Evolutionary conservation across 2,113 vertebrate genomes (phyloP).

Genomic region (Gasterosteus nipponicus): DNA sequence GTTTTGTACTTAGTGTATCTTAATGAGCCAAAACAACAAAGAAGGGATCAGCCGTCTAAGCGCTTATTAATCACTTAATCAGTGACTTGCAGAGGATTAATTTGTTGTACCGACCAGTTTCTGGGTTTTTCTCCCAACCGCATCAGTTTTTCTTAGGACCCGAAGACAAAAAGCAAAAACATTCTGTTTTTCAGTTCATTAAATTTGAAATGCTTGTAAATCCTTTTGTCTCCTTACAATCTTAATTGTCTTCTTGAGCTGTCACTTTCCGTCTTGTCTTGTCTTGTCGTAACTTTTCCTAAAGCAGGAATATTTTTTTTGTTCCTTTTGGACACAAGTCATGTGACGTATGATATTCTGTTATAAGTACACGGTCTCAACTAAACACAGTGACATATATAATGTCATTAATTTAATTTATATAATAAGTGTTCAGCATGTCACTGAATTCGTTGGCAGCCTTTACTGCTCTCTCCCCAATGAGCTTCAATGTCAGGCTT

Average conservation of each 20-base stretch:
- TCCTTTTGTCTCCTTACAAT: slow-evolving; percentile 3
- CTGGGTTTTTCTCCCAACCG: not conserved
- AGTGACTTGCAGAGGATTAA: slow-evolving; percentile 3
- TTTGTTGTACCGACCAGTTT: slow-evolving; percentile 7
- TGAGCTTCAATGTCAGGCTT: slow-evolving; percentile 36
- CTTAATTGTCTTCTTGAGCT: slow-evolving; percentile 14
- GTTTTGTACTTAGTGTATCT: not conserved
- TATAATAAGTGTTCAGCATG: slow-evolving; percentile 22
- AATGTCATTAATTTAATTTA: not conserved
- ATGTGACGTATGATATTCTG: slow-evolving; percentile 3
- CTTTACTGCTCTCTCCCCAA: not conserved
- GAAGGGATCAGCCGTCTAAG: not conserved
- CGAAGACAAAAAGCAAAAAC: not conserved
- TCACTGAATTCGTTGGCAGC: slow-evolving; percentile 23
- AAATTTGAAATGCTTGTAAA: slow-evolving; percentile 32
- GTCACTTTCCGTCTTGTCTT: not conserved
- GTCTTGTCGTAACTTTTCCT: slow-evolving; percentile 1
- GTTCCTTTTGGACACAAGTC: slow-evolving; percentile 10
- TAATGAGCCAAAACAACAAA: slow-evolving; percentile 25
- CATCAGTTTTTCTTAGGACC: slow-evolving; percentile 7
- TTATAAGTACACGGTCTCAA: not conserved
- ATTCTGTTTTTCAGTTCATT: slow-evolving; percentile 11
- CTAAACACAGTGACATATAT: slow-evolving; percentile 23
- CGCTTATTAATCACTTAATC: slow-evolving; percentile 12
- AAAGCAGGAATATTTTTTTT: slow-evolving; percentile 1